Conservation (phyloP, 2,113 vertebrate species). For the Cisticola juncidis region DNA sequence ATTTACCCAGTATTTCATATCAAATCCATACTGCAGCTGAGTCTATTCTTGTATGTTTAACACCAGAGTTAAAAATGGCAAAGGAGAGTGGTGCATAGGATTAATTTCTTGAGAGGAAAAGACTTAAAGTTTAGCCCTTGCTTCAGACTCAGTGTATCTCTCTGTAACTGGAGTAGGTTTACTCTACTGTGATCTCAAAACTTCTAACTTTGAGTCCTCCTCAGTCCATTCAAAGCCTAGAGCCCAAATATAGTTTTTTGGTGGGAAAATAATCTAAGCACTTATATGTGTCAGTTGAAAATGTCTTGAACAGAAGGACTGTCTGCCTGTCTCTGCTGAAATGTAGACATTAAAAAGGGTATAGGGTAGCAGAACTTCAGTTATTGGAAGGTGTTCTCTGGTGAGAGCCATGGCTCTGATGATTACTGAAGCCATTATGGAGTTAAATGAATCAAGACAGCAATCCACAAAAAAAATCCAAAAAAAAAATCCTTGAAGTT, state of each 20-base stretch:
- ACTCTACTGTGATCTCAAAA: not conserved
- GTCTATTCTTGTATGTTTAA: not conserved
- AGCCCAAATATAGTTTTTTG: not conserved
- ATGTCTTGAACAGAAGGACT: not conserved
- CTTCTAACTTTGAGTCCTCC: not conserved
- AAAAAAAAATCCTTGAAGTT: not conserved
- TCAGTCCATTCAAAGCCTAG: not conserved
- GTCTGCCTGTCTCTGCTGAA: not conserved
- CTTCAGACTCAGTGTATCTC: not conserved
- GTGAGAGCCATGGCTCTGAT: not conserved
- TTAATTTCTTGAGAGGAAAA: not conserved
- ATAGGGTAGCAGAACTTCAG: not conserved
- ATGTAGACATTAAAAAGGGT: not conserved
- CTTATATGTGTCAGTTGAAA: not conserved
- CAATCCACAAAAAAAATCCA: not conserved
- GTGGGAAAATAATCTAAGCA: not conserved
- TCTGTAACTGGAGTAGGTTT: not conserved
- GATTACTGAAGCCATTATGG: not conserved
- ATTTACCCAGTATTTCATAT: not conserved
- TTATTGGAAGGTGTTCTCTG: not conserved
- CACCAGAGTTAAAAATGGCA: not conserved
- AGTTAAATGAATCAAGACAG: not conserved
- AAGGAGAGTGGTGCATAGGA: not conserved
- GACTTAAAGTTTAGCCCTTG: not conserved
- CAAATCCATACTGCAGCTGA: not conserved